Conservation (phyloP, 2,113 vertebrate genomes). For the Elgaria multicarinata region DNA sequence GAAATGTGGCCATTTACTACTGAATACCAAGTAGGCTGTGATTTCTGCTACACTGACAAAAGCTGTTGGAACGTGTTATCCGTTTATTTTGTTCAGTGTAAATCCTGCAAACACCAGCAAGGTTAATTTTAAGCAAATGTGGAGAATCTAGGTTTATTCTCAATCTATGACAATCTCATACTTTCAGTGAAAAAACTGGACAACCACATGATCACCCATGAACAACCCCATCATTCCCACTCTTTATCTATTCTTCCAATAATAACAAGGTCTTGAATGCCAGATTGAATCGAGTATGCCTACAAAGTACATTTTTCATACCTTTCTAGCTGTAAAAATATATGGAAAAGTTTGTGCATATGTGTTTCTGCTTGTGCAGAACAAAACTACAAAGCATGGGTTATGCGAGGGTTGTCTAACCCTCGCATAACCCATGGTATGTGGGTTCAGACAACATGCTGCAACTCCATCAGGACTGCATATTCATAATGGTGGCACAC, state of each 20-base stretch:
- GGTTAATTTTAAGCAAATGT: not conserved
- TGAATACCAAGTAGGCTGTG: not conserved
- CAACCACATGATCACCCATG: not conserved
- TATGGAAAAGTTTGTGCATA: not conserved
- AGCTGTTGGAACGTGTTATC: not conserved
- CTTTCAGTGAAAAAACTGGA: not conserved
- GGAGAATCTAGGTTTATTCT: not conserved
- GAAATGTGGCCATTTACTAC: conserved; percentile 7
- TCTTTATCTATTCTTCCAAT: not conserved
- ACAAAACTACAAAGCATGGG: not conserved
- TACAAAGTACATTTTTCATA: not conserved
- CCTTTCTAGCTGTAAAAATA: not conserved
- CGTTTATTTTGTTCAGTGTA: not conserved
- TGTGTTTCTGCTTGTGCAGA: not conserved
- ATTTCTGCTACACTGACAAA: conserved; percentile 11
- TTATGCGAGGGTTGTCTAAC: too few relatives aligned
- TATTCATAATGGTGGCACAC: too few relatives aligned
- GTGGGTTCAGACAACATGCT: too few relatives aligned
- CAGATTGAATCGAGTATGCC: not conserved
- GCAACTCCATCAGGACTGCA: too few relatives aligned
- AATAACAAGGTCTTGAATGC: not conserved
- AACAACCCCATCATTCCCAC: not conserved
- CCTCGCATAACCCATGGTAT: too few relatives aligned
- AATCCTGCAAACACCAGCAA: conserved; percentile 2
- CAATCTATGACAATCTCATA: not conserved